Evolutionary conservation across 2,113 vertebrate genomes (phyloP), one percentile per base, ranked within the genome.

Genomic region (Etia nguti): DNA sequence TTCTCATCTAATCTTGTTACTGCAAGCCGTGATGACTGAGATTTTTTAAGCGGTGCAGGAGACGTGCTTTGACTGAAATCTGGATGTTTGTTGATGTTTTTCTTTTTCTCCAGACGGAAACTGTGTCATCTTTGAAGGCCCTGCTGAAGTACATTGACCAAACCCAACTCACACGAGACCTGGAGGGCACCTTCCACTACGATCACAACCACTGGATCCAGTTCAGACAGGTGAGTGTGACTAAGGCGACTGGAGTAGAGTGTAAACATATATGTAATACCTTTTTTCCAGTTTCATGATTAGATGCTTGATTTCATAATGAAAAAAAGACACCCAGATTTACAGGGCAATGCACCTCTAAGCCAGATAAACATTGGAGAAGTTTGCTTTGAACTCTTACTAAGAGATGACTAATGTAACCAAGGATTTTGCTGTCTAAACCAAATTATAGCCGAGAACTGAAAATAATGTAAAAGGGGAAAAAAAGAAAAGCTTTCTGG

Each of bases 141-240:
- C 90, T 98, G 70, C 95, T 95, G 88, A 97, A 97, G 89, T 95
- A 97, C 88, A 91, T 97, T 2, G 97, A 97, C 79, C 89, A 91
- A 68, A 94, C 93, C n/a, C 97, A 98, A 92, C 95, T 97, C 85
- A 97, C 97, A 2, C 87, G 82, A 65, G 96, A 97, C 41, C 93
- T 97, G 50, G 96, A 96, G 4, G 97, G 97, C 83, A 92, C 94
- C 65, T 97, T 97, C 86, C 85, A 90, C 11, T 97, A 97, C 24
- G 92, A 96, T 93, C 97, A 97, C 94, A 91, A 85, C 36, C 97
- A 97, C 93, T 98, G 97, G 96, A 93, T 97, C 86, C 92, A 94
- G 93, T 97, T 97, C 93, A 97, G 96, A 92, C 95, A 93, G 95
- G 97, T 97, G 89, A 60, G 91, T 59, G 50, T 34, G 87, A 79